Evolutionary conservation across 2,113 vertebrate genomes (phyloP), one percentile per base, ranked within the genome.

Genomic region (Chrysemys picta): DNA sequence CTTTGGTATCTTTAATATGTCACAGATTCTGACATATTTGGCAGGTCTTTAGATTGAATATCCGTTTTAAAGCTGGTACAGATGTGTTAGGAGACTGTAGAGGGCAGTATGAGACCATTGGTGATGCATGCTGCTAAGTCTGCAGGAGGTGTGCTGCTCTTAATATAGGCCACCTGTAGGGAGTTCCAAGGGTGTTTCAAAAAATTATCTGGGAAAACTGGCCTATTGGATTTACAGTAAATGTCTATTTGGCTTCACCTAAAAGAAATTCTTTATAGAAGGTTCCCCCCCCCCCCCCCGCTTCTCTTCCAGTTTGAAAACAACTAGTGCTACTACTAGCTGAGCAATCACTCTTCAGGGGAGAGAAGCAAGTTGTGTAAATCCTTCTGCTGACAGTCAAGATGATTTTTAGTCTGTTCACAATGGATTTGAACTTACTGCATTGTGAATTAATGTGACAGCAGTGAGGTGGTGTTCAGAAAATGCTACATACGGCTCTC

Each of bases 101-200:
- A 98, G 99, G 99, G 99, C 99, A 99, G 98, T 98, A 98, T 97
- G 98, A 99, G 98, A 99, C 98, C 81, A 5, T 47, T 3, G 10
- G 87, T 96, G 21, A 16, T 85, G 5, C 49, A 16, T 62, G 45
- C 29, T 24, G 3, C 85, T 85, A 47, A 62, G 76, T 7, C 91
- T 56, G 79, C 57, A 1, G 6, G 92, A 88, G 87, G 80, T 80
- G 92, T 54, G 50, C 78, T 16, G 78, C 53, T 85, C 96, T 89
- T 97, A 91, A n/a, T 50, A 75, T 24, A 93, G 96, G 96, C 97
- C 97, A 98, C 98, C 98, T 98, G 97, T 84, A 94, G 42, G 76
- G 89, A 80, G 5, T 80, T 96, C 56, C 62, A 1, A 4, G 57
- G 6, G 25, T 31, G 10, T 80, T 83, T 95, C 85, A 93, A 81